phyloP scores from a whole-genome alignment of 2,113 vertebrate genomes.

The Bombycilla garrulus region DNA sequence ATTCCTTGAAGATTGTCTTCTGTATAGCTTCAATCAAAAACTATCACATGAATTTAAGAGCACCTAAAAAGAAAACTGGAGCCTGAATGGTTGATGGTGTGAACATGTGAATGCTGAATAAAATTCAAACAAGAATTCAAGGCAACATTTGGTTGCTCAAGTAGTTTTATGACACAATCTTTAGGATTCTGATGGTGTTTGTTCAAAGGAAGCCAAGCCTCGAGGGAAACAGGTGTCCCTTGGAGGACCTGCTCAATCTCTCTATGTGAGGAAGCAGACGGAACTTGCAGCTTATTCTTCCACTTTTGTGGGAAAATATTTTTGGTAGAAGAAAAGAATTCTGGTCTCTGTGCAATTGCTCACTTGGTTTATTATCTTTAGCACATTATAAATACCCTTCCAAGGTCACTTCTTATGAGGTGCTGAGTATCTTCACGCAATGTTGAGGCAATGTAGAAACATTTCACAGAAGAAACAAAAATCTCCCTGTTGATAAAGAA shows the following conservation, averaged over 20 bases:
- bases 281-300: conserved; percentile 26
- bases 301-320: background rate
- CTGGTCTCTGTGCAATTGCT: background rate
- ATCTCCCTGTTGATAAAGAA: background rate
- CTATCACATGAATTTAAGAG: background rate
- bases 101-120: background rate
- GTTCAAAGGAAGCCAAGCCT: background rate
- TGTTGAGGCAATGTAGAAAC: background rate
- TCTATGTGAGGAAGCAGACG: background rate
- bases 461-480: background rate
- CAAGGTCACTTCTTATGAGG: background rate
- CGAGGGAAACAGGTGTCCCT: background rate
- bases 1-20: background rate
- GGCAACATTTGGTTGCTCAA: background rate
- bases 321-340: conserved; percentile 15
- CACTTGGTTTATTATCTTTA: conserved; percentile 3
- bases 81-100: background rate
- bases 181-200: conserved; percentile 2
- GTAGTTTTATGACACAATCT: background rate
- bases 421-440: background rate
- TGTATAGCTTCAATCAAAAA: background rate
- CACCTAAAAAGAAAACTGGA: background rate
- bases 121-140: background rate
- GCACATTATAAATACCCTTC: background rate
- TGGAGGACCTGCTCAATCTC: background rate